Conservation (phyloP, 2,888 invertebrate species). For the Ochlodes sylvanus region DNA sequence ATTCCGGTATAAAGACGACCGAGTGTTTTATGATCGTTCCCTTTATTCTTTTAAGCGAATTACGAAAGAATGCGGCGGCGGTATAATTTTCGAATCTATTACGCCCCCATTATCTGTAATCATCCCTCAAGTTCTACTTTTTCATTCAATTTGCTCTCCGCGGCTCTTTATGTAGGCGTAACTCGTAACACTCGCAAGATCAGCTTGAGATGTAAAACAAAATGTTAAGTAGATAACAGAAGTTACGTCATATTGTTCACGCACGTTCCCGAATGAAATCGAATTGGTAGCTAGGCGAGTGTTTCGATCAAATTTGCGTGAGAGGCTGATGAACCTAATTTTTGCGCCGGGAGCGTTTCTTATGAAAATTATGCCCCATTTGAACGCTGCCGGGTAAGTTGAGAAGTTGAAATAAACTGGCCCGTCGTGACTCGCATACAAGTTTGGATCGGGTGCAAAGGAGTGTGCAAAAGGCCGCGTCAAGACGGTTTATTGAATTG, state of each 20-base stretch:
- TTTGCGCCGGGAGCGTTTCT: conserved; percentile 72
- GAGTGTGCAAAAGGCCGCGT: conserved; percentile 23
- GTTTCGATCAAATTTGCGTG: conserved; percentile 69
- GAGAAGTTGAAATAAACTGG: conserved; percentile 82
- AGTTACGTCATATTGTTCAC: conserved; percentile 70
- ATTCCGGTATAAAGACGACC: conserved; percentile 63
- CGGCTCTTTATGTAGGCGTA: conserved; percentile 17
- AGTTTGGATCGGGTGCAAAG: conserved; percentile 13
- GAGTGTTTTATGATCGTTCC: conserved; percentile 66
- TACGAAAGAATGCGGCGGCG: conserved; percentile 57
- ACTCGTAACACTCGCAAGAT: conserved; percentile 42
- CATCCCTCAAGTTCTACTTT: conserved; percentile 45
- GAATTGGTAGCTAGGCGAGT: conserved; percentile 68
- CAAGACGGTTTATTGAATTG: conserved; percentile 19
- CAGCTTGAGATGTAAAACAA: conserved; percentile 48
- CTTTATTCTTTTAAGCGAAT: conserved; percentile 58
- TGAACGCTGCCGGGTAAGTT: conserved; percentile 75
- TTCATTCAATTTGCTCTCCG: conserved; percentile 39
- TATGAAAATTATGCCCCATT: conserved; percentile 83
- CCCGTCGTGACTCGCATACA: conserved; percentile 77
- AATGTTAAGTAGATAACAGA: conserved; percentile 61
- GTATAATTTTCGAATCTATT: conserved; percentile 61
- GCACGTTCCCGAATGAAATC: conserved; percentile 70
- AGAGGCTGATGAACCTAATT: conserved; percentile 80
- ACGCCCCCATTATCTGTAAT: conserved; percentile 49